A percentile compares a stretch with the other conserved stretches of the same genome.
Evolutionary conservation across 35 echinoderm and acorn worm species (phyloP).

Genomic region (Apostichopus californicus): DNA sequence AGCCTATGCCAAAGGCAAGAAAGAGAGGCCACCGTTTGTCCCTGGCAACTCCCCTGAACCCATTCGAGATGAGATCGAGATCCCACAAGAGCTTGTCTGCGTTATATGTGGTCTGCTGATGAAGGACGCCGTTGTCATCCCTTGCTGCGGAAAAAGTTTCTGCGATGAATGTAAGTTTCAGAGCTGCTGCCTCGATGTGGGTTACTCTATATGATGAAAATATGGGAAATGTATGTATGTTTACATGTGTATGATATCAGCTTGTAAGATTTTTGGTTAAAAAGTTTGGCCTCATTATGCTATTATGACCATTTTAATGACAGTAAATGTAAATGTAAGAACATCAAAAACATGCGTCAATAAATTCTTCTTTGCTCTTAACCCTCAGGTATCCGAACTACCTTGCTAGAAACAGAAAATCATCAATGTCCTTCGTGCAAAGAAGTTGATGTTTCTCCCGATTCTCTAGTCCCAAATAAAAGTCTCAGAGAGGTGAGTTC

Average conservation of each 20-base stretch:
- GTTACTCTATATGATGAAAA: too few species aligned
- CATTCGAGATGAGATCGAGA: conserved; percentile 64
- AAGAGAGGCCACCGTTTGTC: conserved; percentile 89
- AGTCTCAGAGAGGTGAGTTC: conserved; percentile 81
- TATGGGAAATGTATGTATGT: too few species aligned
- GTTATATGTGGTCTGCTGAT: conserved; percentile 78
- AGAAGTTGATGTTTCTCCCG: conserved; percentile 91
- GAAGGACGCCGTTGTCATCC: conserved; percentile 91
- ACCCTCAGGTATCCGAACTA: conserved; percentile 80
- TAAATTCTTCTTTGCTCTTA: background rate
- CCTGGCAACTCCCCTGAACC: conserved; percentile 80
- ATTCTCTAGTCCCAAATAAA: conserved; percentile 94
- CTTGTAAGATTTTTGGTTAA: too few species aligned
- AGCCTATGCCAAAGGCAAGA: conserved; percentile 76
- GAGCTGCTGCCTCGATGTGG: too few species aligned
- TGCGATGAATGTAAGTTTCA: conserved; percentile 98
- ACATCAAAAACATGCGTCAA: too few species aligned
- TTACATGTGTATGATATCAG: too few species aligned
- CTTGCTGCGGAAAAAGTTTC: conserved; percentile 96
- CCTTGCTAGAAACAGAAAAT: conserved; percentile 91
- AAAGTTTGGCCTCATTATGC: too few species aligned
- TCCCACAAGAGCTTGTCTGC: conserved; percentile 82
- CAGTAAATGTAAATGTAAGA: too few species aligned
- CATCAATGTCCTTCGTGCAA: conserved; percentile 90
- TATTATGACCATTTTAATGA: too few species aligned